A percentile compares a stretch with the other conserved stretches of the same genome.
Evolutionary conservation across 2,113 vertebrate genomes (phyloP).

Genomic region (Lagopus leucura): DNA sequence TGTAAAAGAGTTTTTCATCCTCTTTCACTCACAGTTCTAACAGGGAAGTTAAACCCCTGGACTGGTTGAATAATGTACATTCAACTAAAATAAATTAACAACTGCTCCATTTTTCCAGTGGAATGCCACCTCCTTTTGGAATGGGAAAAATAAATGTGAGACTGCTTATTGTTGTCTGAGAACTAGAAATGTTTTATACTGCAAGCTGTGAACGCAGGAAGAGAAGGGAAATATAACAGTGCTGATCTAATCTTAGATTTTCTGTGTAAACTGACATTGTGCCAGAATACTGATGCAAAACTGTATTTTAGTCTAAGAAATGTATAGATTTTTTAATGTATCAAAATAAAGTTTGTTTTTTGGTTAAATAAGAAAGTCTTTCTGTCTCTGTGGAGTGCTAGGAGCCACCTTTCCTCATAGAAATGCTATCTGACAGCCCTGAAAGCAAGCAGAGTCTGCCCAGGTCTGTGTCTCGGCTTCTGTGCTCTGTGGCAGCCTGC

Average conservation of each 20-base stretch:
- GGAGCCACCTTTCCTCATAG: neutral
- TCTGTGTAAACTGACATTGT: constrained; percentile 81
- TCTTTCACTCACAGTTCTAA: constrained; percentile 23
- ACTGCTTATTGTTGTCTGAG: constrained; percentile 66
- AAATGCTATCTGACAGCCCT: neutral
- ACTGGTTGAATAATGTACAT: constrained; percentile 72
- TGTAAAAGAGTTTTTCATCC: constrained; percentile 27
- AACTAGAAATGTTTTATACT: constrained; percentile 76
- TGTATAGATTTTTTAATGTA: constrained; percentile 85
- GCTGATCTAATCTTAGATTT: constrained; percentile 80
- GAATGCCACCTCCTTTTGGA: constrained; percentile 74
- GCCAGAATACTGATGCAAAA: constrained; percentile 84
- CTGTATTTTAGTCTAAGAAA: constrained; percentile 87
- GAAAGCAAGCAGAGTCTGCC: neutral
- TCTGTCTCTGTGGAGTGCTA: neutral
- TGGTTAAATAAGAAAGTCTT: constrained; percentile 71
- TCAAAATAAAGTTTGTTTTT: constrained; percentile 81
- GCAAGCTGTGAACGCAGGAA: constrained; percentile 75
- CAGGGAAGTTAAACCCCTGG: constrained; percentile 62
- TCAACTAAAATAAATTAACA: constrained; percentile 71
- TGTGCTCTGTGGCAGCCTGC: neutral
- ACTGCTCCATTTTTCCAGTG: constrained; percentile 75
- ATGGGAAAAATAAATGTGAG: constrained; percentile 72
- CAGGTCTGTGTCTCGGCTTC: neutral
- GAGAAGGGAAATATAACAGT: constrained; percentile 71